Conservation (phyloP, 1,140 invertebrate genomes). For the Luehdorfia chinensis region DNA sequence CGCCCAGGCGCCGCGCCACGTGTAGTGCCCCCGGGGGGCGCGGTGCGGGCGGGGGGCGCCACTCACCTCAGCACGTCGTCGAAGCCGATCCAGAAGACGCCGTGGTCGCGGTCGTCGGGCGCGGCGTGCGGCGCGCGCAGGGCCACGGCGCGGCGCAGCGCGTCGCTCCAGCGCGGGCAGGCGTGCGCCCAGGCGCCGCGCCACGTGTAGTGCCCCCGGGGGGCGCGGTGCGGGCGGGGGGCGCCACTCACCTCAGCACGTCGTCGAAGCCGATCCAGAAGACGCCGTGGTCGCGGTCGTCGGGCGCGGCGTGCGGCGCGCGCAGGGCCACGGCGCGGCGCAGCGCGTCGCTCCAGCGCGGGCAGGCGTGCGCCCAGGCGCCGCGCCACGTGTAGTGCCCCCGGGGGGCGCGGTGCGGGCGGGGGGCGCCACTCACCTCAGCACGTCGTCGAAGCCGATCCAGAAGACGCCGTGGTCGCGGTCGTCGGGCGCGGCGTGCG, state of each 20-base stretch:
- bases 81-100: constrained; percentile 99
- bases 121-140: constrained; percentile 93
- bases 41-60: not conserved
- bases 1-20: constrained; percentile 98
- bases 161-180: too few relatives aligned
- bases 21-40: constrained; percentile 99
- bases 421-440: constrained; percentile 81
- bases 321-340: constrained; percentile 91
- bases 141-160: constrained; percentile 90
- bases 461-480: constrained; percentile 92
- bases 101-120: constrained; percentile 86
- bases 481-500: constrained; percentile 92
- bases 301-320: constrained; percentile 93
- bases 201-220: constrained; percentile 99
- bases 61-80: constrained; percentile 92
- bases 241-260: constrained; percentile 85
- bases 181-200: constrained; percentile 97
- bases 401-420: too few relatives aligned
- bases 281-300: constrained; percentile 87
- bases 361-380: constrained; percentile 96
- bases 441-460: constrained; percentile 97
- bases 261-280: constrained; percentile 99
- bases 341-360: too few relatives aligned
- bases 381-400: constrained; percentile 98
- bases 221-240: too few relatives aligned